Percentiles rank a stretch among this genome's conserved stretches.
Conservation (phyloP, 2,113 vertebrate species). For the Anguilla rostrata region DNA sequence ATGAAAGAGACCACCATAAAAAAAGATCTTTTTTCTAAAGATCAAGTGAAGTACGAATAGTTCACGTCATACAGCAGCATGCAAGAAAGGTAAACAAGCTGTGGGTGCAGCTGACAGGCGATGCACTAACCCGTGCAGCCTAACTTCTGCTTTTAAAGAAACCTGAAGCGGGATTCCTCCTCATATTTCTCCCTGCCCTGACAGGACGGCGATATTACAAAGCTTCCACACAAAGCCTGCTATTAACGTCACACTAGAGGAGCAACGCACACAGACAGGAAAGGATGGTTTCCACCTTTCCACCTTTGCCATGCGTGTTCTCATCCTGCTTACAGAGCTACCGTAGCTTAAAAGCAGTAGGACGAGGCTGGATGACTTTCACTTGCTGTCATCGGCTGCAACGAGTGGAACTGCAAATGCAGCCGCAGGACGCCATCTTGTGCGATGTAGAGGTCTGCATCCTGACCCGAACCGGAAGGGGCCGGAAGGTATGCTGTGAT, state of each 20-base stretch:
- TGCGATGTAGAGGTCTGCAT: too few relatives aligned
- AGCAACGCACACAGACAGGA: background rate
- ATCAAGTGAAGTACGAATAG: background rate
- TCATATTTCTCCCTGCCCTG: background rate
- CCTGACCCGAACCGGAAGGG: too few relatives aligned
- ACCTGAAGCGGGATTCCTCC: background rate
- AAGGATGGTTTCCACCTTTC: background rate
- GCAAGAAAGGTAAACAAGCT: background rate
- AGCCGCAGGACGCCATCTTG: background rate
- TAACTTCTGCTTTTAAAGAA: background rate
- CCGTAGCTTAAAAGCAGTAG: background rate
- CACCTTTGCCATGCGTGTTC: background rate
- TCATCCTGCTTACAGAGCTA: background rate
- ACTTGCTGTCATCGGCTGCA: background rate
- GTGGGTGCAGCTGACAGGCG: background rate
- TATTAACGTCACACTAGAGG: background rate
- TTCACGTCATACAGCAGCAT: background rate
- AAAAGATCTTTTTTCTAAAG: background rate
- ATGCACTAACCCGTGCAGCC: background rate
- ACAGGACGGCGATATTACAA: background rate
- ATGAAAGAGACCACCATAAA: background rate
- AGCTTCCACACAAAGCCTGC: slow-evolving; percentile 1
- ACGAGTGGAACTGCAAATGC: background rate
- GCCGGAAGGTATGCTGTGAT: too few relatives aligned
- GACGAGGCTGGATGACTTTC: background rate